These are phyloP conservation scores for Eledone cirrhosa DNA, from an alignment of 2,888 invertebrate species.

Conservation along the genomic window DNA sequence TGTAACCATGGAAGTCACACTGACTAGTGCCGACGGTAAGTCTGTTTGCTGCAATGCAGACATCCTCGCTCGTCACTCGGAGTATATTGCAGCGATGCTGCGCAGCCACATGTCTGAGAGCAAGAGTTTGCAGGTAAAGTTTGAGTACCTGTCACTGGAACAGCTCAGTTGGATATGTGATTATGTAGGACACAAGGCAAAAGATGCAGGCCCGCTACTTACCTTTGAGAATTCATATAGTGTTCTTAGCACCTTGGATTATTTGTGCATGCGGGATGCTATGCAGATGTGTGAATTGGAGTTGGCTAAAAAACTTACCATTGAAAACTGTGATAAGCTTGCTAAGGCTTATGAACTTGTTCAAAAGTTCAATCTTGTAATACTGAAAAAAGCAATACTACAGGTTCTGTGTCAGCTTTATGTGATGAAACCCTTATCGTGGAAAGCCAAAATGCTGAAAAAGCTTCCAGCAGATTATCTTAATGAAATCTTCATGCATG, in stretches of 20 bases:
- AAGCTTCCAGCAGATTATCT: slow-evolving; percentile 18
- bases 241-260: slow-evolving; percentile 18
- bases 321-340: slow-evolving; percentile 17
- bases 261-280: slow-evolving; percentile 14
- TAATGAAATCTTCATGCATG: slow-evolving; percentile 19
- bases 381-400: slow-evolving; percentile 16
- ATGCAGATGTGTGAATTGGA: slow-evolving; percentile 18
- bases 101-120: slow-evolving; percentile 24
- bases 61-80: slow-evolving; percentile 21
- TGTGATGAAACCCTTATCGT: slow-evolving; percentile 9
- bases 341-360: slow-evolving; percentile 3
- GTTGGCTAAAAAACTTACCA: slow-evolving; percentile 3
- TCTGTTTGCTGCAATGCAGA: slow-evolving; percentile 27
- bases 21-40: slow-evolving; percentile 26
- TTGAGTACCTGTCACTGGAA: slow-evolving; percentile 19
- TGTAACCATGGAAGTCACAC: slow-evolving; percentile 24
- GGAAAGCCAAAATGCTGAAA: slow-evolving; percentile 22
- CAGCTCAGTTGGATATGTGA: slow-evolving; percentile 15
- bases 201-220: background rate
- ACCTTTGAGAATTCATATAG: background rate
- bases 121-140: slow-evolving; percentile 22
- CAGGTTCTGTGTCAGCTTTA: slow-evolving; percentile 17
- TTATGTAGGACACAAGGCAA: slow-evolving; percentile 7
- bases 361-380: slow-evolving; percentile 18
- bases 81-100: slow-evolving; percentile 16